Percentiles rank a stretch among this genome's conserved stretches.
Conservation (phyloP, 2,113 vertebrate genomes). For the Hydrolagus affinis region DNA sequence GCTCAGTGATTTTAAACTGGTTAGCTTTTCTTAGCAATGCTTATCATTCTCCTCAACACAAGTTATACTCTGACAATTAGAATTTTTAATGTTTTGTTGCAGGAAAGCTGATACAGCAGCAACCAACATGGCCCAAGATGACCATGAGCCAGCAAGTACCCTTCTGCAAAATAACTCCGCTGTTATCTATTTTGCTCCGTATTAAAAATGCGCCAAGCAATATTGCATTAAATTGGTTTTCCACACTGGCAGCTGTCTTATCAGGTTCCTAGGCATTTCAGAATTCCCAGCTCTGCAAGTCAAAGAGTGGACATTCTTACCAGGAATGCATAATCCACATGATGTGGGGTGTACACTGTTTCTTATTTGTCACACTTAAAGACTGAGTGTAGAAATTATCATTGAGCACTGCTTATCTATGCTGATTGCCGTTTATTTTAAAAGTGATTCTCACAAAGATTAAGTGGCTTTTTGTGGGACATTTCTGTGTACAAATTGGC, state of each 20-base stretch:
- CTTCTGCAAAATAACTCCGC: neutral
- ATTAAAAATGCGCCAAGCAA: conserved; percentile 17
- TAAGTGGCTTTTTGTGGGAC: too few species aligned
- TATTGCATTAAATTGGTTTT: conserved; percentile 14
- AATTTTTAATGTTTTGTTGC: neutral
- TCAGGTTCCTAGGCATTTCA: neutral
- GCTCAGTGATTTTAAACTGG: neutral
- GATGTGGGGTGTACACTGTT: neutral
- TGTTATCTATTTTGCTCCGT: neutral
- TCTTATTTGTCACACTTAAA: neutral
- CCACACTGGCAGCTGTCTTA: neutral
- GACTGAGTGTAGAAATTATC: neutral
- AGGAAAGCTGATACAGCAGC: neutral
- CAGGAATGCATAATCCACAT: neutral
- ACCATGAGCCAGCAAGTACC: neutral
- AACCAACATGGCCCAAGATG: neutral
- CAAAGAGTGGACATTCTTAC: neutral
- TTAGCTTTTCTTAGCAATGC: neutral
- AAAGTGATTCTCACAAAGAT: neutral
- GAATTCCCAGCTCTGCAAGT: conserved; percentile 7
- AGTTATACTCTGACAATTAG: neutral
- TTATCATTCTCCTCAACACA: neutral
- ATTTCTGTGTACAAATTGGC: too few species aligned
- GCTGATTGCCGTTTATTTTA: neutral
- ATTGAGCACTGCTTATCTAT: neutral